phyloP scores from a whole-genome alignment of 2,888 invertebrate species.

The Eucera pruinosa region DNA sequence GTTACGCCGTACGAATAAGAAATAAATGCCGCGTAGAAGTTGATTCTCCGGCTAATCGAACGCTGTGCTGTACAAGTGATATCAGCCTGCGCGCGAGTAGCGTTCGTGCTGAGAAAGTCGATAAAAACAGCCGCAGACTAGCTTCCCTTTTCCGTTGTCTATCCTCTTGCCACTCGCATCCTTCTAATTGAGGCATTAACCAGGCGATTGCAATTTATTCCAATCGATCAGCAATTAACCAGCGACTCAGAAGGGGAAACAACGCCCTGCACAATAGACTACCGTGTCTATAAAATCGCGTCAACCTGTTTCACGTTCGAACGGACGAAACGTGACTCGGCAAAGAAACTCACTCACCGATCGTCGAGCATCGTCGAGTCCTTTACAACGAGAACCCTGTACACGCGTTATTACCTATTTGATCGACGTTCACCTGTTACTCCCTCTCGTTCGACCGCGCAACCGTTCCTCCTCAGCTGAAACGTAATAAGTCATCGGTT shows the following conservation, averaged over 20 bases:
- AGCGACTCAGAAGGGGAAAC: conserved; percentile 68
- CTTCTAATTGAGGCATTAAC: conserved; percentile 77
- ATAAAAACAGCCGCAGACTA: conserved; percentile 28
- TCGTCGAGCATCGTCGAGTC: conserved; percentile 10
- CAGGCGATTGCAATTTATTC: conserved; percentile 77
- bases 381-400: not conserved
- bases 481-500: conserved; percentile 53
- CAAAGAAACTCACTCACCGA: conserved; percentile 41
- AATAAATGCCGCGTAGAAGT: conserved; percentile 47
- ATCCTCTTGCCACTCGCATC: conserved; percentile 20
- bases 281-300: conserved; percentile 40
- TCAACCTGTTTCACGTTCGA: conserved; percentile 22
- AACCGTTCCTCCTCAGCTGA: conserved; percentile 3
- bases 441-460: conserved; percentile 29
- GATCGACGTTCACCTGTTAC: conserved; percentile 60
- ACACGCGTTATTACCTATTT: conserved; percentile 47
- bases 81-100: not conserved
- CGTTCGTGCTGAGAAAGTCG: conserved; percentile 33
- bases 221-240: conserved; percentile 77
- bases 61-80: conserved; percentile 2
- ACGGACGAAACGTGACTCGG: conserved; percentile 35
- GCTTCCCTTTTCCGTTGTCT: conserved; percentile 19
- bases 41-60: conserved; percentile 44
- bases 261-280: conserved; percentile 31
- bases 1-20: conserved; percentile 46